Conservation (phyloP, 2,113 vertebrate species). For the Castor canadensis region DNA sequence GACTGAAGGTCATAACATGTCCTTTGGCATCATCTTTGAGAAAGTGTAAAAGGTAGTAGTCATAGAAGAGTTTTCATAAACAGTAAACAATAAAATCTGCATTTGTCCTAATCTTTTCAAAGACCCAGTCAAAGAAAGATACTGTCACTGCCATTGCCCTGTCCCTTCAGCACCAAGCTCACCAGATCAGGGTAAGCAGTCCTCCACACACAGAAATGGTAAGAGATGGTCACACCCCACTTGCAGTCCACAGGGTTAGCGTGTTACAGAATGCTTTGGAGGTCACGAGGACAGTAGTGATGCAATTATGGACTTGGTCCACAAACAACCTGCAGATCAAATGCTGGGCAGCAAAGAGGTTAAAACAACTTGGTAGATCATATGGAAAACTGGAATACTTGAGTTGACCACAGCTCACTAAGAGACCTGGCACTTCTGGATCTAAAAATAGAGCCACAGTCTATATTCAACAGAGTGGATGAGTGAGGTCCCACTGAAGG, state of each 20-base stretch:
- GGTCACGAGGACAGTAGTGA: not conserved
- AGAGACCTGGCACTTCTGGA: not conserved
- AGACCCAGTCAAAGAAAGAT: conserved; percentile 6
- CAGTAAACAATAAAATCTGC: not conserved
- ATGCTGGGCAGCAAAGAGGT: not conserved
- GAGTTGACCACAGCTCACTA: not conserved
- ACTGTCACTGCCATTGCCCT: not conserved
- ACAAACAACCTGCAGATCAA: not conserved
- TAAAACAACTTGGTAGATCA: not conserved
- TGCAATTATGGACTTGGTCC: not conserved
- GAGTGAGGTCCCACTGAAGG: not conserved
- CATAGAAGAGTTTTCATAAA: not conserved
- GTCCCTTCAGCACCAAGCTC: not conserved
- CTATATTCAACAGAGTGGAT: not conserved
- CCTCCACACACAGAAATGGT: not conserved
- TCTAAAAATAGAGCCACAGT: not conserved
- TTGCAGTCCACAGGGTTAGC: not conserved
- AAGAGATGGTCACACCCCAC: not conserved
- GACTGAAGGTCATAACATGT: not conserved
- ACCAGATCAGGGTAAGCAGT: not conserved
- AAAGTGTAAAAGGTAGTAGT: not conserved
- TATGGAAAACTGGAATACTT: not conserved
- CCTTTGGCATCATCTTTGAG: not conserved
- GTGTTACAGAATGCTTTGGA: not conserved
- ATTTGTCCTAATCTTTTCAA: not conserved